Evolutionary conservation across 2,797 vertebrate genomes (phyloP).

Genomic region (Chlorospingus semifuscus): DNA sequence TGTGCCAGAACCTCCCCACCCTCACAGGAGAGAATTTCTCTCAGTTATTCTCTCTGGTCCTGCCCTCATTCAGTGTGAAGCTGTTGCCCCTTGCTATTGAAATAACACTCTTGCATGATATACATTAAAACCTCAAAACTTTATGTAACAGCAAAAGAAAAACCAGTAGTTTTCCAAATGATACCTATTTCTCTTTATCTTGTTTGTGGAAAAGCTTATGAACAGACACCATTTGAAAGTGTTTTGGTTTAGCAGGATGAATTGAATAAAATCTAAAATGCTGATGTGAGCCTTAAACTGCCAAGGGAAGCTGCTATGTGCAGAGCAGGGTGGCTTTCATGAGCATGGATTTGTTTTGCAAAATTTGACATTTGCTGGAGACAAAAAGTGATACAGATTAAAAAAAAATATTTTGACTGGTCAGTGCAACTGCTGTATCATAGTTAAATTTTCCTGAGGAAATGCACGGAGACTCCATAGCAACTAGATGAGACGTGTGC

Average conservation of each 20-base stretch:
- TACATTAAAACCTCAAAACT: not conserved
- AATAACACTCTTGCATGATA: not conserved
- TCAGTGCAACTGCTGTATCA: not conserved
- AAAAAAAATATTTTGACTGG: not conserved
- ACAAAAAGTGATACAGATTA: not conserved
- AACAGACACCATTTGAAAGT: not conserved
- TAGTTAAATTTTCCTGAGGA: not conserved
- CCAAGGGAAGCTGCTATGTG: not conserved
- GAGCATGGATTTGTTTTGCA: not conserved
- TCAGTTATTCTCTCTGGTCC: not conserved
- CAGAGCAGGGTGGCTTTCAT: not conserved
- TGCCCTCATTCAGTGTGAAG: not conserved
- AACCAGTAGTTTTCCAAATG: not conserved
- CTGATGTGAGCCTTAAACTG: not conserved
- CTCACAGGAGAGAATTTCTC: not conserved
- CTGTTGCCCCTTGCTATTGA: not conserved
- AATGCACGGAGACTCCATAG: not conserved
- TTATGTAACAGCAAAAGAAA: not conserved
- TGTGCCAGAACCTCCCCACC: not conserved
- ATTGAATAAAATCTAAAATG: not conserved
- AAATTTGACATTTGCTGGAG: not conserved
- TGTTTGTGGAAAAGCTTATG: not conserved
- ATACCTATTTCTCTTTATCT: not conserved
- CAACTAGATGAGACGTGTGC: not conserved
- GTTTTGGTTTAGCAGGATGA: not conserved